phyloP scores from a whole-genome alignment of 2,888 invertebrate genomes.

The Phanerotoma sp. region DNA sequence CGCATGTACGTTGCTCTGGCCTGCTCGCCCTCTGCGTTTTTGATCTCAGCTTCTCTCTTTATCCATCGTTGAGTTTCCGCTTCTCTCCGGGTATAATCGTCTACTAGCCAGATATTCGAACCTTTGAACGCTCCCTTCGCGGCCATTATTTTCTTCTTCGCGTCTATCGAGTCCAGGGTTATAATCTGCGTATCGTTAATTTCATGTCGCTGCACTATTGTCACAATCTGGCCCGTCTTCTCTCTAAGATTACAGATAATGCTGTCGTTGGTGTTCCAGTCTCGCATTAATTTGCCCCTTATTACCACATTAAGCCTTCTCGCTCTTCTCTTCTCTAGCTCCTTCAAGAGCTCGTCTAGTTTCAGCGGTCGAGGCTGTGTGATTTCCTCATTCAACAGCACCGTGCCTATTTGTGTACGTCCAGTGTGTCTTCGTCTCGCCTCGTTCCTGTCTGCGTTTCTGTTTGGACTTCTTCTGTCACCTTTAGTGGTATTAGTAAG shows the following conservation, averaged over 20 bases:
- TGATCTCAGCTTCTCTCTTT: neutral
- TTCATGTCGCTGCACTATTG: too few relatives aligned
- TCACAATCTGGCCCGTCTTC: neutral
- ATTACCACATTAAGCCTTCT: neutral
- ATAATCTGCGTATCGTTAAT: neutral
- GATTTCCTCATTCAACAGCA: too few relatives aligned
- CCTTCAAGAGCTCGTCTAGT: neutral
- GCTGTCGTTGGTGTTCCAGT: neutral
- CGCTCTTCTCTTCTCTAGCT: neutral
- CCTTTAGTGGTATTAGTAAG: too few relatives aligned
- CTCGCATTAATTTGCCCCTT: neutral
- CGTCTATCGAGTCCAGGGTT: neutral
- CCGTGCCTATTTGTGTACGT: too few relatives aligned
- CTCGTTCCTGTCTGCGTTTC: too few relatives aligned
- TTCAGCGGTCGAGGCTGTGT: too few relatives aligned
- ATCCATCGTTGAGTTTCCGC: conserved; percentile 30
- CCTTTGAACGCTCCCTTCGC: conserved; percentile 14
- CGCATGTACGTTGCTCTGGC: neutral
- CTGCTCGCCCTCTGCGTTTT: neutral
- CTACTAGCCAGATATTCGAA: conserved; percentile 20
- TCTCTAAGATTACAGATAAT: neutral
- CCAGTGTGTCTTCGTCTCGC: too few relatives aligned
- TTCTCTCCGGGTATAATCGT: conserved; percentile 25
- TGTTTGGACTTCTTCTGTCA: too few relatives aligned
- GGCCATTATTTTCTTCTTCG: conserved; percentile 1